A percentile compares a stretch with the other conserved stretches of the same genome.
Evolutionary conservation across 2,797 vertebrate species (phyloP).

Genomic region (Nyctibius grandis): DNA sequence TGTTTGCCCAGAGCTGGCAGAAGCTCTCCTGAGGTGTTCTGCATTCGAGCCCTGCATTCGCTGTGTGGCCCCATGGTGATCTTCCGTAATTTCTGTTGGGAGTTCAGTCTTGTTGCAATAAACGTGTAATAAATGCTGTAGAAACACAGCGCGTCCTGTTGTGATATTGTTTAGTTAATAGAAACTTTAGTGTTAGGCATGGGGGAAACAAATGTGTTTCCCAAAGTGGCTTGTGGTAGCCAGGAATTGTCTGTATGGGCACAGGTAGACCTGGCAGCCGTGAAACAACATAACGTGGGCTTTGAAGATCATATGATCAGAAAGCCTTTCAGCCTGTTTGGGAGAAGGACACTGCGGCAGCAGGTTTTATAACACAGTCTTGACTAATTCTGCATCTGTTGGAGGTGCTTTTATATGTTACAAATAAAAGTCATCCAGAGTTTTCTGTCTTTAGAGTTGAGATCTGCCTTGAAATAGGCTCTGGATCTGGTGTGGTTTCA

Average conservation of each 20-base stretch:
- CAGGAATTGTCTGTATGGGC: neutral
- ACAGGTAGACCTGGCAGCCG: neutral
- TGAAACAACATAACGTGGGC: accelerated
- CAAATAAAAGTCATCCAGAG: neutral
- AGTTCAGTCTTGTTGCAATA: neutral
- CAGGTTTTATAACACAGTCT: accelerated
- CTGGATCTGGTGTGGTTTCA: constrained; percentile 91
- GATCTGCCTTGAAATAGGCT: constrained; percentile 91
- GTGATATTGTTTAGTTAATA: neutral
- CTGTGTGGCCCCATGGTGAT: neutral
- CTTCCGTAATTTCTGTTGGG: neutral
- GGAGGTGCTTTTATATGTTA: neutral
- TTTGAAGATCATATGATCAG: neutral
- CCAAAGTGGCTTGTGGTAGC: neutral
- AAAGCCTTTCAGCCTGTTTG: neutral
- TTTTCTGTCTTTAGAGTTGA: constrained; percentile 58
- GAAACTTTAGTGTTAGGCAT: neutral
- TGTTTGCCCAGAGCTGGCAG: neutral
- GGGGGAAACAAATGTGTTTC: neutral
- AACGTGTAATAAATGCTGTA: neutral
- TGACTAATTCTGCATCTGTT: neutral
- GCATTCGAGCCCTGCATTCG: neutral
- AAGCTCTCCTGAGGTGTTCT: neutral
- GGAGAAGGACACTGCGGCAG: neutral
- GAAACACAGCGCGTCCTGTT: neutral